Percentiles rank a stretch among this genome's conserved stretches.
Evolutionary conservation across 2,797 vertebrate genomes (phyloP).

Genomic region (Octomys mimax): DNA sequence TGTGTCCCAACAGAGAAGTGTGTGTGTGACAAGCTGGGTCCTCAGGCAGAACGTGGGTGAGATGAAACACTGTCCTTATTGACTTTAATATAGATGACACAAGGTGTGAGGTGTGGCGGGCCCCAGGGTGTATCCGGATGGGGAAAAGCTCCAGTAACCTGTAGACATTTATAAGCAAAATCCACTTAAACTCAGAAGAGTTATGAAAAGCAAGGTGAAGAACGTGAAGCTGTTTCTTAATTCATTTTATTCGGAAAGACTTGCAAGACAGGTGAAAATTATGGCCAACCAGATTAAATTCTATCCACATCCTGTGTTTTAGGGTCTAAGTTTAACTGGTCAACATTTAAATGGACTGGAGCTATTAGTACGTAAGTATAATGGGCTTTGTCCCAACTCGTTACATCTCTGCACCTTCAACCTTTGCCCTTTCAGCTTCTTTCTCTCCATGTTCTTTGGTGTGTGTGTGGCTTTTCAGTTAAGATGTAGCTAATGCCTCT

Average conservation of each 20-base stretch:
- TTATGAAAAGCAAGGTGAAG: constrained; percentile 90
- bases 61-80: constrained; percentile 93
- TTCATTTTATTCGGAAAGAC: constrained; percentile 93
- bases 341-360: constrained; percentile 89
- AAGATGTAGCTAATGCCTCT: constrained; percentile 99
- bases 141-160: constrained; percentile 79
- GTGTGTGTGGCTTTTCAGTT: constrained; percentile 96
- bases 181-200: constrained; percentile 93
- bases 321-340: constrained; percentile 88
- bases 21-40: constrained; percentile 92
- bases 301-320: constrained; percentile 88
- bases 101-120: constrained; percentile 73
- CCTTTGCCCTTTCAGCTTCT: constrained; percentile 79
- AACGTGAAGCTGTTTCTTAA: constrained; percentile 92
- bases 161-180: constrained; percentile 91
- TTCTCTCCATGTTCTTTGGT: constrained; percentile 92
- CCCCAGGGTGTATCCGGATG: constrained; percentile 65
- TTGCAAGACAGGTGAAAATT: constrained; percentile 88
- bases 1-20: constrained; percentile 93
- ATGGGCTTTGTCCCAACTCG: constrained; percentile 88
- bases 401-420: constrained; percentile 84
- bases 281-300: constrained; percentile 86
- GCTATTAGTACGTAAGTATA: constrained; percentile 93
- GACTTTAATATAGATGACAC: constrained; percentile 89
- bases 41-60: constrained; percentile 91